Evolutionary conservation across 2,888 invertebrate genomes (phyloP).

Genomic region (Tholera decimalis): DNA sequence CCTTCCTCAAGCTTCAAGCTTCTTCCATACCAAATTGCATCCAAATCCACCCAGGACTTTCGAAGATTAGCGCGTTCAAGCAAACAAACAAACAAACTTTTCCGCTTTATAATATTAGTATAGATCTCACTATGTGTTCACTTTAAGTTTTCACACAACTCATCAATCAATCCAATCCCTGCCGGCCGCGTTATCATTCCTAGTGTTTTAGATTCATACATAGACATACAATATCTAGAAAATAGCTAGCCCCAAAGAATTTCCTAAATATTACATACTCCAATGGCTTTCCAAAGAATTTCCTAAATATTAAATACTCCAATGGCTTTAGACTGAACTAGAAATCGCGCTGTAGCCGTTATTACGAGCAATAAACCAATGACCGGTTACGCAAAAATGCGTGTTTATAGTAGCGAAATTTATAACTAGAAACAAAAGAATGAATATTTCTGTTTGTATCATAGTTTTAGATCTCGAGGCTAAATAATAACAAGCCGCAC

Average conservation of each 20-base stretch:
- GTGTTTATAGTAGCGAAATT: constrained; percentile 27
- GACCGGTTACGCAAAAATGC: constrained; percentile 41
- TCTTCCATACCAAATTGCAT: no score
- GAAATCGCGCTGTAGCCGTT: constrained; percentile 21
- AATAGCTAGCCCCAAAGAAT: neutral
- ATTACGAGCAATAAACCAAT: constrained; percentile 32
- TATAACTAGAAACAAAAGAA: constrained; percentile 14
- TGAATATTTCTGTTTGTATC: neutral
- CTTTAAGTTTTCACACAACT: no score
- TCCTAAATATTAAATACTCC: constrained; percentile 7
- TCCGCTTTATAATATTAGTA: no score
- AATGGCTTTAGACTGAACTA: constrained; percentile 10
- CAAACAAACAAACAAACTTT: no score
- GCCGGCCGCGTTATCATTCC: no score
- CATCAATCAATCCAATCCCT: no score
- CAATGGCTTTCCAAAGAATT: constrained; percentile 7
- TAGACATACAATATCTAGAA: neutral
- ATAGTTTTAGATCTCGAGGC: constrained; percentile 8
- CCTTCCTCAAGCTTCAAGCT: no score
- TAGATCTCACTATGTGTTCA: no score
- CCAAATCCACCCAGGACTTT: no score
- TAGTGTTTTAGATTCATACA: no score
- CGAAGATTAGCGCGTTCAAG: no score
- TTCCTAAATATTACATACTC: constrained; percentile 7
- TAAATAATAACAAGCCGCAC: neutral